These are phyloP conservation scores for Chesias legatella DNA, from an alignment of 2,888 invertebrate genomes.

Conservation along the genomic window DNA sequence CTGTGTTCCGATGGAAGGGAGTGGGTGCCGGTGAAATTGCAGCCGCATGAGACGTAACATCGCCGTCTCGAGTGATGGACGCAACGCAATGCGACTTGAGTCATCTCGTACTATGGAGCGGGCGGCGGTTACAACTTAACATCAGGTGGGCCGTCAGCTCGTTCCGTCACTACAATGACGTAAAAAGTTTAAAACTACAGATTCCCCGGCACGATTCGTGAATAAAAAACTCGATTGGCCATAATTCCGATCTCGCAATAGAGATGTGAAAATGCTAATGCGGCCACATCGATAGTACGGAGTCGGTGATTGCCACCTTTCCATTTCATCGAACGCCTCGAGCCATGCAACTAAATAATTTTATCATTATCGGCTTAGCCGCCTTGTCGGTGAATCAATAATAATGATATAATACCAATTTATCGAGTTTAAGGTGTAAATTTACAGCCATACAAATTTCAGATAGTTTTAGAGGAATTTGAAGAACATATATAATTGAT, in stretches of 20 bases:
- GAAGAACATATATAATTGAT: too few relatives aligned
- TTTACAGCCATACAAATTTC: constrained; percentile 3
- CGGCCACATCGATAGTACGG: constrained; percentile 28
- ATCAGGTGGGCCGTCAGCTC: too few relatives aligned
- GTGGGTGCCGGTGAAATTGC: too few relatives aligned
- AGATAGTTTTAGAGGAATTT: too few relatives aligned
- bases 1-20: too few relatives aligned
- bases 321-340: constrained; percentile 26
- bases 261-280: constrained; percentile 39
- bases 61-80: too few relatives aligned
- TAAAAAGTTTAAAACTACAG: neutral
- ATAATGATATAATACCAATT: constrained; percentile 12
- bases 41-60: too few relatives aligned
- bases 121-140: too few relatives aligned
- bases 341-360: constrained; percentile 30
- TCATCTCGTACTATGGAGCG: too few relatives aligned
- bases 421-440: neutral
- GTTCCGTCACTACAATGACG: too few relatives aligned
- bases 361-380: constrained; percentile 39
- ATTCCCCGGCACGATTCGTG: constrained; percentile 4
- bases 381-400: constrained; percentile 45
- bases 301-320: constrained; percentile 29
- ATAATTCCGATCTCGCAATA: constrained; percentile 26
- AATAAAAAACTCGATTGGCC: constrained; percentile 13
- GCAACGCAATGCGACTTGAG: too few relatives aligned